Percentiles rank a stretch among this genome's conserved stretches.
Evolutionary conservation across 2,888 invertebrate species (phyloP).

Genomic region (Agrochola lota): DNA sequence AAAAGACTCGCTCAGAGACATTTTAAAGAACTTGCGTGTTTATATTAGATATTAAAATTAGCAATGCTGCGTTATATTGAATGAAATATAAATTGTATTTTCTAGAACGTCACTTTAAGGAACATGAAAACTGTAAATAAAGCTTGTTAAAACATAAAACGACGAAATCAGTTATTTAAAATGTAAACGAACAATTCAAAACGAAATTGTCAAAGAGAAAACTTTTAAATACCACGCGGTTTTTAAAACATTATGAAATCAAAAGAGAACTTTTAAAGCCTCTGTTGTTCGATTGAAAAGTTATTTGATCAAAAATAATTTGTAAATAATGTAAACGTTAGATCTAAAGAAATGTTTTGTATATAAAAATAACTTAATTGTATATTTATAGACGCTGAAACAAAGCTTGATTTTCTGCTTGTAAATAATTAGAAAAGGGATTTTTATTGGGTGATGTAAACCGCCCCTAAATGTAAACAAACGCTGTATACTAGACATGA

Average conservation of each 20-base stretch:
- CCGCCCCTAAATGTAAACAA: conserved; percentile 41
- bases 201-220: conserved; percentile 47
- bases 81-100: not conserved
- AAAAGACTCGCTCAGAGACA: no score
- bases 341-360: conserved; percentile 64
- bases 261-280: conserved; percentile 40
- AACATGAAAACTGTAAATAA: conserved; percentile 44
- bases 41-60: not conserved
- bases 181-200: conserved; percentile 36
- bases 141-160: conserved; percentile 33
- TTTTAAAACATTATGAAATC: conserved; percentile 37
- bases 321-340: conserved; percentile 66
- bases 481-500: conserved; percentile 65
- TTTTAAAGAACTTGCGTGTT: not conserved
- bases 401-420: conserved; percentile 70
- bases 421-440: conserved; percentile 70
- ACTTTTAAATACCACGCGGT: conserved; percentile 37
- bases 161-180: conserved; percentile 21
- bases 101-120: conserved; percentile 11
- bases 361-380: conserved; percentile 67
- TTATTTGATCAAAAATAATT: conserved; percentile 48
- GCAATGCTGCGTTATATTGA: not conserved
- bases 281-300: conserved; percentile 52
- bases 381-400: conserved; percentile 68
- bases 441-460: conserved; percentile 59